Percentiles rank a stretch among this genome's conserved stretches.
phyloP scores from a whole-genome alignment of 2,113 vertebrate genomes.

The Grantiella picta region DNA sequence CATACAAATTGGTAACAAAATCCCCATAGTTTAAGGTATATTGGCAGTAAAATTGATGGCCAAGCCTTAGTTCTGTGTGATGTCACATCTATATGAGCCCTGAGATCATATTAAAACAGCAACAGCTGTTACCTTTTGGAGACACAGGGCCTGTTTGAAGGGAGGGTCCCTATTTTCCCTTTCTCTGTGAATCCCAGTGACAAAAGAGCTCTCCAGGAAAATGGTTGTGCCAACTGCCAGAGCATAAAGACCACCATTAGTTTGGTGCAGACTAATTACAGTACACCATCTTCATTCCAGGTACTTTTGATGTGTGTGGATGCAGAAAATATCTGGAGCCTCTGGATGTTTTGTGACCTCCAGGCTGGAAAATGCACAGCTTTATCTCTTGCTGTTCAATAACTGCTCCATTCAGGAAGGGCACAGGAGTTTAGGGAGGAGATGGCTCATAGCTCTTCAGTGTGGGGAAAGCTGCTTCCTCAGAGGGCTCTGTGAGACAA shows the following conservation, averaged over 20 bases:
- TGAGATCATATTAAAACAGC: constrained; percentile 60
- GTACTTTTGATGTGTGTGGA: neutral
- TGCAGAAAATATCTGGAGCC: neutral
- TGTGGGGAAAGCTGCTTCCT: neutral
- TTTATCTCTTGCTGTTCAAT: neutral
- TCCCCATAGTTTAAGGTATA: constrained; percentile 60
- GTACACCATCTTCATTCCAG: neutral
- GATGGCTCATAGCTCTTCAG: neutral
- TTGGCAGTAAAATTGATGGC: constrained; percentile 65
- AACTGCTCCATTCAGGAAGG: neutral
- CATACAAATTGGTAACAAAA: constrained; percentile 63
- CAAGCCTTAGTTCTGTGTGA: constrained; percentile 56
- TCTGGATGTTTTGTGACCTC: neutral
- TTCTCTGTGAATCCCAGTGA: neutral
- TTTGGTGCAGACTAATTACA: neutral
- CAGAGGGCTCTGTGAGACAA: neutral
- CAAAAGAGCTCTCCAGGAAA: constrained; percentile 9
- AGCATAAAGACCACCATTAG: neutral
- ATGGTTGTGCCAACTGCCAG: neutral
- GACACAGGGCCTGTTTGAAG: constrained; percentile 12
- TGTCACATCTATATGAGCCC: constrained; percentile 65
- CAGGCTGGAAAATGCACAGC: neutral
- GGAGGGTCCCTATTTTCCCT: neutral
- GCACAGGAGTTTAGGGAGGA: neutral
- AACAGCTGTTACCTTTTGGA: constrained; percentile 68